phyloP scores from a whole-genome alignment of 1,140 invertebrate genomes.

The Pissodes strobi region DNA sequence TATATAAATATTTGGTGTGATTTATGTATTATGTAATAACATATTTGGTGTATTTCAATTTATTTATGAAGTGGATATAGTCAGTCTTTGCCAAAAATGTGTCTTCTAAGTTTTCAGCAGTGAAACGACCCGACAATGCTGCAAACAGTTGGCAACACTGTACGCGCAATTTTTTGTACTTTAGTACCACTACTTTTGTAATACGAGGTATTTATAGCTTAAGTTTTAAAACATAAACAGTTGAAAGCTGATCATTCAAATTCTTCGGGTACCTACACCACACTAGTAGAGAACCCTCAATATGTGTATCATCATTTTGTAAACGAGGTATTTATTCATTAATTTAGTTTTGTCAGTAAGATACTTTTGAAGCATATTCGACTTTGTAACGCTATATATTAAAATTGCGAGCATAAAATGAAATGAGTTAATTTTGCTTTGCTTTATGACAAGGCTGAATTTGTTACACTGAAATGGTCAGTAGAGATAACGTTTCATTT shows the following conservation, averaged over 20 bases:
- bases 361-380: constrained; percentile 18
- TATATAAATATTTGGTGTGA: neutral
- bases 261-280: constrained; percentile 29
- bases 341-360: constrained; percentile 13
- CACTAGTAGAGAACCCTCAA: constrained; percentile 23
- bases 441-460: too few species aligned
- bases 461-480: too few species aligned
- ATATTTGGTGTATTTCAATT: neutral
- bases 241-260: constrained; percentile 9
- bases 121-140: constrained; percentile 29
- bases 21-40: neutral
- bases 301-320: constrained; percentile 29
- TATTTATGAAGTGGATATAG: constrained; percentile 19
- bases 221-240: constrained; percentile 26
- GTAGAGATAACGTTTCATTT: too few species aligned
- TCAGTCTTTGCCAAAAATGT: constrained; percentile 21
- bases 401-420: too few species aligned
- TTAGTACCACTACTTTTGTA: constrained; percentile 39
- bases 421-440: too few species aligned
- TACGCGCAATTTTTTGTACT: constrained; percentile 45
- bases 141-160: constrained; percentile 36
- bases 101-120: constrained; percentile 49
- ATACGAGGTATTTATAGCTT: constrained; percentile 38
- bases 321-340: constrained; percentile 37
- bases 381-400: too few species aligned